Percentiles rank a stretch among this genome's conserved stretches.
These are phyloP conservation scores for Lepus timidus DNA, from an alignment of 2,113 vertebrate genomes.

Conservation along the genomic window DNA sequence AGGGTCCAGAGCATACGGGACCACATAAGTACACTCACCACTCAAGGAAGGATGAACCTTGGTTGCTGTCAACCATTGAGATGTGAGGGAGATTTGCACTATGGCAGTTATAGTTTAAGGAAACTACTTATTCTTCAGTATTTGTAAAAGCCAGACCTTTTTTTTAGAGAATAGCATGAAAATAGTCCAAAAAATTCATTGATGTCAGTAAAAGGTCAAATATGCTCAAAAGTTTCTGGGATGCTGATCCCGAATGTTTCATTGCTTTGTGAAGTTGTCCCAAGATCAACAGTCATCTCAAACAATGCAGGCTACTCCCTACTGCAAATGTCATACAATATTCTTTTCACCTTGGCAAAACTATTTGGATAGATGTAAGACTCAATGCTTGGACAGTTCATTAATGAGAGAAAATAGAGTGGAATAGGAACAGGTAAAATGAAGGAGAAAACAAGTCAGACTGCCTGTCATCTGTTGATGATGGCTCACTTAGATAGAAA, in stretches of 20 bases:
- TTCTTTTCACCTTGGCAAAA: background rate
- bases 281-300: background rate
- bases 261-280: background rate
- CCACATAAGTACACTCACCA: background rate
- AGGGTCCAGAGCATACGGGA: fast-evolving
- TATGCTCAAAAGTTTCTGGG: background rate
- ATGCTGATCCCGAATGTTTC: background rate
- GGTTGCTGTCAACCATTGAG: background rate
- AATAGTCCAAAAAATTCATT: background rate
- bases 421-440: background rate
- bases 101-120: background rate
- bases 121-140: background rate
- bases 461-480: background rate
- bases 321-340: background rate
- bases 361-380: background rate
- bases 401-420: background rate
- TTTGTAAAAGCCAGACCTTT: background rate
- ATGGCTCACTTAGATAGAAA: background rate
- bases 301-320: background rate
- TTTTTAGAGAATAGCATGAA: background rate
- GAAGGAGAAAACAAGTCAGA: background rate
- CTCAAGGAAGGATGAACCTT: background rate
- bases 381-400: background rate
- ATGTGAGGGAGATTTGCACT: background rate
- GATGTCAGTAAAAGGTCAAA: background rate